Evolutionary conservation across 2,888 invertebrate species (phyloP).

Genomic region (Lycaena phlaeas): DNA sequence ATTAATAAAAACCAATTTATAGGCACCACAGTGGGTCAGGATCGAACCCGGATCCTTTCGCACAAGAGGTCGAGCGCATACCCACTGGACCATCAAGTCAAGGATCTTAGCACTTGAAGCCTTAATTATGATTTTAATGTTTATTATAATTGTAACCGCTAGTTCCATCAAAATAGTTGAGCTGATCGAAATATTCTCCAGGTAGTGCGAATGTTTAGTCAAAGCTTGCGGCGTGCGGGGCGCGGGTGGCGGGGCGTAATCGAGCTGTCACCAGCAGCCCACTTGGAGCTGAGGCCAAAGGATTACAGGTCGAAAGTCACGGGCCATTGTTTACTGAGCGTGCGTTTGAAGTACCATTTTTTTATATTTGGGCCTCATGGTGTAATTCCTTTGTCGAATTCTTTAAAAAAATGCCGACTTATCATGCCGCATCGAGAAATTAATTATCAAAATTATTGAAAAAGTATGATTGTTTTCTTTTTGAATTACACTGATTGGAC

Average conservation of each 20-base stretch:
- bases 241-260: constrained; percentile 27
- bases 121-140: too few species aligned
- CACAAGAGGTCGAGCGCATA: too few species aligned
- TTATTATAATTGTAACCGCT: too few species aligned
- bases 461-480: too few species aligned
- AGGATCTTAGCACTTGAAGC: too few species aligned
- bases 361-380: not conserved
- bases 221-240: constrained; percentile 9
- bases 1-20: too few species aligned
- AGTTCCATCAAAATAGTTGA: not conserved
- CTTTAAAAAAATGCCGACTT: too few species aligned
- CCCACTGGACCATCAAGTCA: too few species aligned
- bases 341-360: constrained; percentile 8
- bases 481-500: too few species aligned
- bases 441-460: too few species aligned
- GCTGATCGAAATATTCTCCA: not conserved
- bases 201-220: constrained; percentile 1
- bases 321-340: constrained; percentile 7
- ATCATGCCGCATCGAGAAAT: not conserved
- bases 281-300: constrained; percentile 19
- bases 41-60: too few species aligned
- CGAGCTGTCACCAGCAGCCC: constrained; percentile 34
- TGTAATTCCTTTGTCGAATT: not conserved
- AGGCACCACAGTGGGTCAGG: too few species aligned
- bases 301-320: constrained; percentile 19